Base-by-base conservation (phyloP, 1,140 invertebrate species). In the Artemia franciscana region DNA sequence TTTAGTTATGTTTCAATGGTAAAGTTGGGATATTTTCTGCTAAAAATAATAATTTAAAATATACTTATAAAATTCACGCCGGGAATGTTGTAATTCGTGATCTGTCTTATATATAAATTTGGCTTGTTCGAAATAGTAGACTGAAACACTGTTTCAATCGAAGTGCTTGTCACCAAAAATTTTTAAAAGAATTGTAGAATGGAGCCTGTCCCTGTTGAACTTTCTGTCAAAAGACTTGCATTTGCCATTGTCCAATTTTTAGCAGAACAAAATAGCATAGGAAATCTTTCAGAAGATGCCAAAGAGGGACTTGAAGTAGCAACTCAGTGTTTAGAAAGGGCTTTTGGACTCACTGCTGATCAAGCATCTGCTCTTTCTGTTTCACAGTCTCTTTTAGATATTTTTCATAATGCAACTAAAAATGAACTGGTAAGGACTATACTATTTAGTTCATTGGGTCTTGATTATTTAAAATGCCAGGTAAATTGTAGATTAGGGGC, bases 281-380 rank as follows among this genome's bases (percentile, higher is more conserved):
- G 70, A 56, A 61, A 66, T 30, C 62, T 75, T 18, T 68, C 67
- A 59, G 68, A 77, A 27, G 85, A 88, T 70, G 80, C 82, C 5
- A 76, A 79, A 60, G 87, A 91, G 71, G 87, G 86, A 71, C 75
- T 89, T 61, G 86, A 89, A 73, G 84, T 87, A 57, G 84, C 84
- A 9, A 80, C 84, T 65, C 87, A 91, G 72, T 91, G 88, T 72
- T 76, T 91, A 64, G 85, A 90, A 71, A 84, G 82, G 60, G 84
- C 86, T 1, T 91, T 86, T 70, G 80, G 80, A 60, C 67, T 79
- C 21, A 73, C 69, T 65, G 69, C 71, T 7, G 66, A 69, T 57
- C 73, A 77, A 67, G 67, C 68, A 5, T 51, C 58, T 15, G 67
- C 69, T 24, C 39, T 67, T n/a, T 62, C 65, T 25, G 64, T 67